phyloP scores from a whole-genome alignment of 2,113 vertebrate species.

The Enhydra lutris region DNA sequence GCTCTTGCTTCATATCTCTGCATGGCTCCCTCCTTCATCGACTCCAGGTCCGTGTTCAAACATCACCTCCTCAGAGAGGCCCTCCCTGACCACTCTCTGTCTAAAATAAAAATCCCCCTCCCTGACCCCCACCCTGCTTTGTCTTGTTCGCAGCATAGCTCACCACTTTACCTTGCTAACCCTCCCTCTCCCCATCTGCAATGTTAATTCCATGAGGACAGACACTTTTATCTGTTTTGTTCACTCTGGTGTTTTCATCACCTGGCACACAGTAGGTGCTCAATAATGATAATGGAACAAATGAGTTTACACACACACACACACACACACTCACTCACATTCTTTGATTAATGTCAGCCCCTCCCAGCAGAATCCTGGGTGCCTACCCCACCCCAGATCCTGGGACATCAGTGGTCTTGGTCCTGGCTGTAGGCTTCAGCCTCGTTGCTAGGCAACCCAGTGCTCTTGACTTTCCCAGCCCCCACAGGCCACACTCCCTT shows the following conservation, averaged over 20 bases:
- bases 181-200: neutral
- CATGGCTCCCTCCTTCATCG: neutral
- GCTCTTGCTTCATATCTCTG: neutral
- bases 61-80: neutral
- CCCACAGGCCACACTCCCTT: neutral
- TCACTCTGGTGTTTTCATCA: neutral
- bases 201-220: neutral
- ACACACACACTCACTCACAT: neutral
- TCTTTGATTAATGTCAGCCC: neutral
- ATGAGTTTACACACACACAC: neutral
- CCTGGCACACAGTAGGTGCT: neutral
- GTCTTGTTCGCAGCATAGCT: neutral
- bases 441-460: neutral
- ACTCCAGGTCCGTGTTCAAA: neutral
- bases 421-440: neutral
- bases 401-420: neutral
- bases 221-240: neutral
- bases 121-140: fast-evolving
- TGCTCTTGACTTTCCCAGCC: neutral
- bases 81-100: neutral
- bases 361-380: neutral
- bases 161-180: neutral
- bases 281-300: neutral
- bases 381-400: neutral
- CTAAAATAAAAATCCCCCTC: neutral